Evolutionary conservation across 2,797 vertebrate genomes (phyloP).

Genomic region (Phoeniculus purpureus): DNA sequence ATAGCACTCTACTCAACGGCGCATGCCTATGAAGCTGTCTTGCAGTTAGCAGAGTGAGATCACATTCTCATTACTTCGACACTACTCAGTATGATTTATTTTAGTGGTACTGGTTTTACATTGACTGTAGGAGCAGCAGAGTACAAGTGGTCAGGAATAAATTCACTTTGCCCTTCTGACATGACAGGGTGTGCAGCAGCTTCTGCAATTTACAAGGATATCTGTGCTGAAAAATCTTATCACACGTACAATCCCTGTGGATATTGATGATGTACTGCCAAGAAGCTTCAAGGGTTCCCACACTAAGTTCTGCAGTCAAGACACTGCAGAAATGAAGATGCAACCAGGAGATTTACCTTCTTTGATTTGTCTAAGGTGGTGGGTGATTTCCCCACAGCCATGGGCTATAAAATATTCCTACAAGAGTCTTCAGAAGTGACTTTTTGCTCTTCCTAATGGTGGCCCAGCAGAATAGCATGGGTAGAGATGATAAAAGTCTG

Average conservation of each 20-base stretch:
- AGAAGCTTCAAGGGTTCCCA: not conserved
- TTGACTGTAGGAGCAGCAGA: not conserved
- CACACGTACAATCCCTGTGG: accelerated
- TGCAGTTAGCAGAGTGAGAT: not conserved
- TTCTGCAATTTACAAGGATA: not conserved
- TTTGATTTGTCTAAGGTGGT: not conserved
- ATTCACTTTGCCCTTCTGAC: not conserved
- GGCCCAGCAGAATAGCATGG: not conserved
- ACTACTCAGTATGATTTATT: not conserved
- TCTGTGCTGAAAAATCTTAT: not conserved
- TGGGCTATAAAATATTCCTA: not conserved
- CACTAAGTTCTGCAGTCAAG: not conserved
- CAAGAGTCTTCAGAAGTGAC: not conserved
- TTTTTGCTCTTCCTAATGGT: not conserved
- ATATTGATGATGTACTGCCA: not conserved
- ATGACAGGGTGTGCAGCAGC: not conserved
- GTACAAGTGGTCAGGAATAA: not conserved
- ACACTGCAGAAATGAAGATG: not conserved
- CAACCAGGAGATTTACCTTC: not conserved
- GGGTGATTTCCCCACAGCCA: not conserved
- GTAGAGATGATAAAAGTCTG: not conserved
- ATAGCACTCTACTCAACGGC: not conserved
- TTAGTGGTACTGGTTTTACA: not conserved
- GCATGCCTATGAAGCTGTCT: not conserved
- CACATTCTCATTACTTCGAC: not conserved